These are phyloP conservation scores for Australoheros scitulus DNA, from an alignment of 2,113 vertebrate genomes.

Conservation along the genomic window DNA sequence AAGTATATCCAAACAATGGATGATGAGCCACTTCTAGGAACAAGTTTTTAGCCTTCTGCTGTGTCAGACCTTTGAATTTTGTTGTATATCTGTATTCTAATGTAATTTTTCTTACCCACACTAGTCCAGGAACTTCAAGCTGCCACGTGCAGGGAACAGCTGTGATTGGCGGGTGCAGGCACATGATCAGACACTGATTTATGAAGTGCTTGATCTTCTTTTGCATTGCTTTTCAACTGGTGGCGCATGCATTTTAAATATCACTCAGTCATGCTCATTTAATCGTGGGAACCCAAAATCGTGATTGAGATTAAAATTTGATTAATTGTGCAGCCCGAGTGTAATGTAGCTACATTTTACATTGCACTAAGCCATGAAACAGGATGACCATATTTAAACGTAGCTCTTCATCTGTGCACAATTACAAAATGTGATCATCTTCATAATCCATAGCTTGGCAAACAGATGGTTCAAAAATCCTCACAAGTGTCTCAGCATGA, in stretches of 20 bases:
- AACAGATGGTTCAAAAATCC: constrained; percentile 40
- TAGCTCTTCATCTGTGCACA: constrained; percentile 1
- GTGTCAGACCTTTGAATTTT: not conserved
- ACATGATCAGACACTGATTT: not conserved
- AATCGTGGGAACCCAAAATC: not conserved
- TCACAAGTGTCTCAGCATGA: constrained; percentile 36
- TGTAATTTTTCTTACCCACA: too few relatives aligned
- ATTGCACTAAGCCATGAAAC: constrained; percentile 19
- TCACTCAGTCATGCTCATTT: not conserved
- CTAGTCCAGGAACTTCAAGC: not conserved
- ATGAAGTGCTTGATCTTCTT: not conserved
- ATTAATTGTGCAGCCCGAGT: not conserved
- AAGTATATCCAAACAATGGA: too few relatives aligned
- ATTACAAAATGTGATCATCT: constrained; percentile 42
- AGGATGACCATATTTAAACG: constrained; percentile 9
- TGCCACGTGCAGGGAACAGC: not conserved
- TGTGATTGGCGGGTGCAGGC: not conserved
- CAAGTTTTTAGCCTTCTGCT: not conserved
- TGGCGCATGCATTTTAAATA: not conserved
- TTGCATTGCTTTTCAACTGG: not conserved
- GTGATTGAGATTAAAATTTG: not conserved
- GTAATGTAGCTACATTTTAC: constrained; percentile 12
- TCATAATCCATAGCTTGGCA: constrained; percentile 20
- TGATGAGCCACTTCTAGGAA: too few relatives aligned
- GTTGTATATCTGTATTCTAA: too few relatives aligned